Base-by-base conservation (phyloP, 2,888 invertebrate genomes). In the Leptarthrus brevirostris region DNA sequence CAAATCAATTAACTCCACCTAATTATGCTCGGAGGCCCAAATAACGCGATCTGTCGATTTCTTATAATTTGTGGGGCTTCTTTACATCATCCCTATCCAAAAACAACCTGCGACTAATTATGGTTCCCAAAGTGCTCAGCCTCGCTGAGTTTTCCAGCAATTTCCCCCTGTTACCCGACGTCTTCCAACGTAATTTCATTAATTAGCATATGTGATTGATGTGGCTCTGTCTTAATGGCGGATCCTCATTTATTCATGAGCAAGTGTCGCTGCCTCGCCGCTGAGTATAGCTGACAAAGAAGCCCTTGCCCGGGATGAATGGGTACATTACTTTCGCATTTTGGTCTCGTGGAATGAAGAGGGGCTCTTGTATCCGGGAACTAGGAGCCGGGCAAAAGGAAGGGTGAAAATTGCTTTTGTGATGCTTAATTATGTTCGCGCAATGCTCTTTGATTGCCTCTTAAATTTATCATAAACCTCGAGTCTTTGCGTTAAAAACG, bases 141-240 rank as follows among this genome's bases (percentile, higher is more conserved):
- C 14, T 18, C 18, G 16, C 16, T 34, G 58, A 36, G 36, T 18
- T 8, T n/a, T 36, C 20, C 20, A 36, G 18, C 20, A 58, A 36
- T 58, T 36, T 36, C 18, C 36, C 18, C 58, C 40, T n/a, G 40
- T 26, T 58, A 30, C 36, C 16, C 36, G 10, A 1, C 36, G 36
- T 40, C 18, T 12, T 18, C 40, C 58, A 18, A 12, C 10, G 58
- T 58, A 36, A 58, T 58, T 58, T 58, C 36, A 58, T 18, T 58
- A 58, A 58, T 58, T 58, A 58, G 40, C 58, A 58, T 58, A 58
- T 58, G 58, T 58, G 58, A 58, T 58, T 58, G 40, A 58, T 58
- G 58, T 58, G 58, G 58, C 58, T 20, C 34, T 58, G 58, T 10
- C 58, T 58, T 58, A 58, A 58, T 58, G 58, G 36, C 36, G 36